Percentiles rank a stretch among this genome's conserved stretches.
Evolutionary conservation across 2,113 vertebrate genomes (phyloP).

Genomic region (Diphyllodes magnificus): DNA sequence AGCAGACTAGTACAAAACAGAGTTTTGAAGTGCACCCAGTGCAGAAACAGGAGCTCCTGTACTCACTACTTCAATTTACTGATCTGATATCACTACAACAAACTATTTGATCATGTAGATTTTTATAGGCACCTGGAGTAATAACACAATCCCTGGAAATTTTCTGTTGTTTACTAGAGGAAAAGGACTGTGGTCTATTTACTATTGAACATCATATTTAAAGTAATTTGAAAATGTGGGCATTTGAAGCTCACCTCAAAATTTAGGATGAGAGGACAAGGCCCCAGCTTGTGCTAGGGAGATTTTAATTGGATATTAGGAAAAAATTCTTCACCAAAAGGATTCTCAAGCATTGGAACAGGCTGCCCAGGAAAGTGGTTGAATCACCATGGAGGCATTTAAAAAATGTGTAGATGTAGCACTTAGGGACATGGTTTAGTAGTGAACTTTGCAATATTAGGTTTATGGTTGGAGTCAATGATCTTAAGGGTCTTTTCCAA

Average conservation of each 20-base stretch:
- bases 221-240: not conserved
- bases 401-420: not conserved
- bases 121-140: not conserved
- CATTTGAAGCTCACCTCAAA: not conserved
- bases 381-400: not conserved
- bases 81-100: not conserved
- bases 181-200: not conserved
- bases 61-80: not conserved
- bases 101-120: not conserved
- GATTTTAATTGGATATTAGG: not conserved
- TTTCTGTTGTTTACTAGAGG: not conserved
- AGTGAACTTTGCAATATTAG: not conserved
- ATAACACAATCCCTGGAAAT: not conserved
- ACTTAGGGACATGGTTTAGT: not conserved
- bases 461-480: not conserved
- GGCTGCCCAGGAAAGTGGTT: not conserved
- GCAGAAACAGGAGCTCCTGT: not conserved
- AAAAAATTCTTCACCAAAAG: not conserved
- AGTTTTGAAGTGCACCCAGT: not conserved
- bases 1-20: not conserved
- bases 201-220: not conserved
- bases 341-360: not conserved
- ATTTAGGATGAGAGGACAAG: not conserved
- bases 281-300: not conserved
- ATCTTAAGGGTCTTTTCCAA: not conserved